Conservation (phyloP, 2,888 invertebrate species). For the Lobophora halterata region DNA sequence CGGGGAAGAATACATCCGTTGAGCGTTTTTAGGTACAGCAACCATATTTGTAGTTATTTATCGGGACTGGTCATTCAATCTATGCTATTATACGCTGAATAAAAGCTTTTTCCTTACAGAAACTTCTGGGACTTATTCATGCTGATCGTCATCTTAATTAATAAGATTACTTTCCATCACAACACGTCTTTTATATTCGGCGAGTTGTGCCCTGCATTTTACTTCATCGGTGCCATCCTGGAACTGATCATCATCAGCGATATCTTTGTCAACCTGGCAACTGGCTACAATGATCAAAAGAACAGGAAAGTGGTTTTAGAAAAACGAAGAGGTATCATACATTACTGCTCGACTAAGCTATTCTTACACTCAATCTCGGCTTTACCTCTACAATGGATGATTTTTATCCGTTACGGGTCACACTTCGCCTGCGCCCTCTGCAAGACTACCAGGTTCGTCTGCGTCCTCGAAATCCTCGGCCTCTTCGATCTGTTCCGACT, state of each 20-base stretch:
- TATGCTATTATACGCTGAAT: too few relatives aligned
- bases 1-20: conserved; percentile 42
- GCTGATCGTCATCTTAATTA: conserved; percentile 23
- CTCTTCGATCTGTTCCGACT: conserved; percentile 31
- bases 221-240: conserved; percentile 27
- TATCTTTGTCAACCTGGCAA: conserved; percentile 33
- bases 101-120: conserved; percentile 31
- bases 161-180: conserved; percentile 32
- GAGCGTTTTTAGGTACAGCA: conserved; percentile 34
- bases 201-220: conserved; percentile 7
- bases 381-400: conserved; percentile 37
- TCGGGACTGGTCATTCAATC: too few relatives aligned
- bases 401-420: conserved; percentile 36
- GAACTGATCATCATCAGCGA: conserved; percentile 36
- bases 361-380: conserved; percentile 38
- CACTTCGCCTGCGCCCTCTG: conserved; percentile 30
- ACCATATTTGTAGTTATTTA: not conserved
- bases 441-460: conserved; percentile 34
- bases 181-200: conserved; percentile 32
- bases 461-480: conserved; percentile 29
- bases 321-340: conserved; percentile 19
- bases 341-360: conserved; percentile 38
- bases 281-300: conserved; percentile 34
- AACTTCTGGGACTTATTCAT: conserved; percentile 36
- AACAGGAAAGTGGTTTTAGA: conserved; percentile 33